phyloP scores from a whole-genome alignment of 2,888 invertebrate genomes.

The Epinotia nisella region DNA sequence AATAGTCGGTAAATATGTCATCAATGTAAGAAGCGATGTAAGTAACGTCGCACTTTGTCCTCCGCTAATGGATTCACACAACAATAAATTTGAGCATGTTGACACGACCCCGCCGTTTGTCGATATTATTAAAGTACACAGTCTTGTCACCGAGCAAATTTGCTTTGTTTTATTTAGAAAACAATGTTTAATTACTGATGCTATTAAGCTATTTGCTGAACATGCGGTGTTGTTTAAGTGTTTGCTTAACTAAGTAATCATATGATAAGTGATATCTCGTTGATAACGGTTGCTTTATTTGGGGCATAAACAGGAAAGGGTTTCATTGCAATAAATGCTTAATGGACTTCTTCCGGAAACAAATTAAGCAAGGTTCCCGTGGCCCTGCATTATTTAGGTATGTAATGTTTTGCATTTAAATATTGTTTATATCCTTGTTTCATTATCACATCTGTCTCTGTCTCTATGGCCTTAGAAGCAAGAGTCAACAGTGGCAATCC shows the following conservation, averaged over 20 bases:
- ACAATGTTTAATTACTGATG: slow-evolving; percentile 73
- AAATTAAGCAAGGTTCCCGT: slow-evolving; percentile 10
- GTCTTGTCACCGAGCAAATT: slow-evolving; percentile 74
- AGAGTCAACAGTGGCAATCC: slow-evolving; percentile 32
- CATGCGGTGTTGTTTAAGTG: slow-evolving; percentile 55
- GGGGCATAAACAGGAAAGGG: slow-evolving; percentile 63
- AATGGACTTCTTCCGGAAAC: slow-evolving; percentile 38
- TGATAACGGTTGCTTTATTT: slow-evolving; percentile 64
- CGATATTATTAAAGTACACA: slow-evolving; percentile 73
- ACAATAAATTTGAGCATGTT: slow-evolving; percentile 75
- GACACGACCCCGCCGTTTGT: slow-evolving; percentile 70
- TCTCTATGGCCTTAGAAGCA: background rate
- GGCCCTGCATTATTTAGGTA: slow-evolving; percentile 14
- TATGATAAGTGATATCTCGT: slow-evolving; percentile 60
- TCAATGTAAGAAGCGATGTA: slow-evolving; percentile 54
- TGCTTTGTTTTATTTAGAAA: slow-evolving; percentile 73
- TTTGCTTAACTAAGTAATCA: slow-evolving; percentile 49
- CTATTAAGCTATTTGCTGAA: slow-evolving; percentile 71
- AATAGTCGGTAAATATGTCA: slow-evolving; percentile 44
- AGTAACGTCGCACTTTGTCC: slow-evolving; percentile 47
- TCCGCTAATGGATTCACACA: slow-evolving; percentile 60
- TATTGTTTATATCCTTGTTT: background rate
- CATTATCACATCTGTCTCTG: slow-evolving; percentile 15
- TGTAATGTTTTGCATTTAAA: background rate
- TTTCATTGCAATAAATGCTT: slow-evolving; percentile 47